Conservation (phyloP, 2,113 vertebrate genomes). For the Spea multiplicata region DNA sequence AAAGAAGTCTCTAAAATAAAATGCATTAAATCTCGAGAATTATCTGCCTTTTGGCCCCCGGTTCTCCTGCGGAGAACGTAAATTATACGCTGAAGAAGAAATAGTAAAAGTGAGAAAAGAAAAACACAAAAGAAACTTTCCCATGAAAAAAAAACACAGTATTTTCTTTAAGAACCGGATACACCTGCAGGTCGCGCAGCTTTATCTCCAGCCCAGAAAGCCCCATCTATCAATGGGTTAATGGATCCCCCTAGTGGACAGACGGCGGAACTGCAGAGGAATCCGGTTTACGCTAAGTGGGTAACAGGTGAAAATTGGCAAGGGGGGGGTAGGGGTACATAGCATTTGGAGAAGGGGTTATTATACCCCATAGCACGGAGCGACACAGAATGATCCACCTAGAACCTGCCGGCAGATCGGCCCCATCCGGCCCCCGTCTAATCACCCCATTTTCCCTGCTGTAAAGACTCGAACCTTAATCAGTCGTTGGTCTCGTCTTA, state of each 20-base stretch:
- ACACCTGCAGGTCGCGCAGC: constrained; percentile 60
- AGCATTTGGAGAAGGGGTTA: too few relatives aligned
- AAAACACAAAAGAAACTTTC: constrained; percentile 61
- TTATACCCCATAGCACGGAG: too few relatives aligned
- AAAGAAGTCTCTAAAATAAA: too few relatives aligned
- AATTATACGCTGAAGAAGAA: constrained; percentile 30
- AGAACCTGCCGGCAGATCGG: too few relatives aligned
- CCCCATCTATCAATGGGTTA: constrained; percentile 52
- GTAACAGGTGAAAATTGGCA: constrained; percentile 26
- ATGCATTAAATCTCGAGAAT: too few relatives aligned
- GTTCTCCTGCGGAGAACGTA: constrained; percentile 54
- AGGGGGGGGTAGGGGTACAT: too few relatives aligned
- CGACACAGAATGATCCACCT: too few relatives aligned
- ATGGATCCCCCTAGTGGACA: constrained; percentile 65
- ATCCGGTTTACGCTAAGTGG: neutral
- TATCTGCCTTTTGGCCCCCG: neutral
- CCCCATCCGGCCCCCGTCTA: too few relatives aligned
- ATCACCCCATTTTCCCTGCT: too few relatives aligned
- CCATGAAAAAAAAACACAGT: constrained; percentile 62
- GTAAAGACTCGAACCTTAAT: too few relatives aligned
- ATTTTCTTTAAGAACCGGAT: constrained; percentile 67
- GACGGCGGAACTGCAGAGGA: neutral
- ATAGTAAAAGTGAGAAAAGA: constrained; percentile 48
- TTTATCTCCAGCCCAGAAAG: constrained; percentile 17
- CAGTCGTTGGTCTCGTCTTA: too few relatives aligned